Base-by-base conservation (phyloP, 92 coral and sea anemone species). In the Parazoanthus atlanticus region DNA sequence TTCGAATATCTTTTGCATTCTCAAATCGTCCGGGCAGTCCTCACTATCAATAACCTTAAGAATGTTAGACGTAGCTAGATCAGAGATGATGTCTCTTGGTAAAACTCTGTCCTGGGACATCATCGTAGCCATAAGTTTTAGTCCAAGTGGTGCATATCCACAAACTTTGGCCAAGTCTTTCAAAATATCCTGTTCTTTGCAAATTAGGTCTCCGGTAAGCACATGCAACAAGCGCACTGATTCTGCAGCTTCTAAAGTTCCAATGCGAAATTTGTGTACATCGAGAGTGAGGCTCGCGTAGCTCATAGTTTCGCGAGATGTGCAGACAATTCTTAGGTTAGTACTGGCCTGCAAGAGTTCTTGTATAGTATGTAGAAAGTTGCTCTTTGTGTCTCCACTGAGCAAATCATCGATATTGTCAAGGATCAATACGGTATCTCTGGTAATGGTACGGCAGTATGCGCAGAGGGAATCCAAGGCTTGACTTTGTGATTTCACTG, bases 101-200 rank as follows among this genome's bases (percentile, higher is more conserved):
- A 8, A 46, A 46, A 76, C 41, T 7, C 26, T 76, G 54, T 76
- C 80, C 49, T 76, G 28, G 17, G 49, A 12, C 16, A 76, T 76
- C 49, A 36, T 9, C 11, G 11, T n/a, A 0, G 80, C 80, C 54
- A 76, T 5, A 12, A 76, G 80, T 15, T 33, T 31, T 23, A 76
- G 16, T 34, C 28, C 80, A 36, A 79, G 69, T 56, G 84, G 84
- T 5, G 69, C 41, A 30, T 34, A 17, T 40, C 79, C 79, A 75
- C 79, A 75, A 2, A 36, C 43, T 16, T 38, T 74, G 40, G 17
- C 49, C 79, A 74, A 74, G 5, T 34, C 41, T 21, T 23, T 13
- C 5, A 36, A 75, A n/a, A 4, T 16, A 8, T 36, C 52, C 10
- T 33, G 8, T n/a, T 21, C 79, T 36, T 32, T 8, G 52, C 9